Conservation (phyloP, 1,140 invertebrate genomes). For the Monochamus saltuarius region DNA sequence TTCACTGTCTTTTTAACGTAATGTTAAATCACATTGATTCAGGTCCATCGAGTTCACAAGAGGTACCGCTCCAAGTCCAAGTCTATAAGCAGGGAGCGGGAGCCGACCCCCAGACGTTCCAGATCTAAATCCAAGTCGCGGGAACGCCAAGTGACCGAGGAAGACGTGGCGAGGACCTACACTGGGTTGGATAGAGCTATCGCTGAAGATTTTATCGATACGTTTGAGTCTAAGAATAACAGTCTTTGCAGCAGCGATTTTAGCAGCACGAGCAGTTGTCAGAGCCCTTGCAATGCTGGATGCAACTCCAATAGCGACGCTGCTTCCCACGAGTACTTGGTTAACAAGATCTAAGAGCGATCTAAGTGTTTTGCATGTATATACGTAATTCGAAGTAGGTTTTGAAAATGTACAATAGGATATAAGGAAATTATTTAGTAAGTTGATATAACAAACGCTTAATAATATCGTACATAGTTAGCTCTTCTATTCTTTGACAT, state of each 20-base stretch:
- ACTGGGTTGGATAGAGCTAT: constrained; percentile 64
- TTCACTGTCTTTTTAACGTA: background rate
- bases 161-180: constrained; percentile 62
- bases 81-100: constrained; percentile 20
- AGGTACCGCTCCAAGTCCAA: constrained; percentile 28
- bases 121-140: constrained; percentile 37
- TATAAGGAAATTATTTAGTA: no score
- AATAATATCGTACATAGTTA: no score
- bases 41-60: constrained; percentile 14
- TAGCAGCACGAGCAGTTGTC: constrained; percentile 33
- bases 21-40: background rate
- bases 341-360: constrained; percentile 19
- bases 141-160: constrained; percentile 49
- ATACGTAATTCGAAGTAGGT: no score
- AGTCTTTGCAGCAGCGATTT: constrained; percentile 40
- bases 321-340: constrained; percentile 39
- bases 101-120: constrained; percentile 30
- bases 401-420: no score
- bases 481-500: no score
- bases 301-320: constrained; percentile 37
- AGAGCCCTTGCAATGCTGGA: constrained; percentile 28
- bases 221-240: constrained; percentile 58
- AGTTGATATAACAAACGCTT: no score
- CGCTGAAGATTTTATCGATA: constrained; percentile 65
- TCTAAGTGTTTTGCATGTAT: no score